Evolutionary conservation across 37 sponge, comb jelly and placozoan genomes (phyloP), one percentile per base, ranked within the genome.

Genomic region (Ephydatia muelleri): DNA sequence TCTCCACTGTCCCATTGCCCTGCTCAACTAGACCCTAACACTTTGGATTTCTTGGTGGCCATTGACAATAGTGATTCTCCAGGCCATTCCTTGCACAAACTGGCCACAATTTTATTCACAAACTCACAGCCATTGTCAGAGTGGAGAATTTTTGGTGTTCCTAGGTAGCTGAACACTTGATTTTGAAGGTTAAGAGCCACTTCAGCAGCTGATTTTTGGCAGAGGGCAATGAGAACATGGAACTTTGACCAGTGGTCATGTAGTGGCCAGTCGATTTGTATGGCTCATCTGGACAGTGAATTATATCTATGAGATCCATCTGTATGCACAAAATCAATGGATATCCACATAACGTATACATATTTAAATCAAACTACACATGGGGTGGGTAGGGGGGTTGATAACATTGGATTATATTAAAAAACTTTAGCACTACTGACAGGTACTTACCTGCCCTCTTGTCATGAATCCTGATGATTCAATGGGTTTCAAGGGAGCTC

Each of bases 221-320:
- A n/a, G n/a, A n/a, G n/a, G n/a, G n/a, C n/a, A n/a, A n/a, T n/a
- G n/a, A n/a, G n/a, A n/a, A n/a, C n/a, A n/a, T n/a, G n/a, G n/a
- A n/a, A n/a, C n/a, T n/a, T n/a, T n/a, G n/a, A n/a, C 79, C 6
- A 28, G 49, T 83, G 67, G 83, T 84, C 84, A 88, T 88, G 81
- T 74, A 88, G 39, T 88, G 89, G 26, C 84, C 89, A 38, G 78
- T 83, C 83, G 84, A 88, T 28, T 83, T 31, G 74, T 83, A 88
- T 25, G 72, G 21, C 6, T 80, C 84, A 40, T 88, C 89, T 23
- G 89, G 89, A 2, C 74, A 23, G 36, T 82, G 82, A 25, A 79
- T 0, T 84, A 88, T 86, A 65, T 88, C 89, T 38, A 88, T 88
- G 33, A 83, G 79, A 57, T 88, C 89, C 83, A 88, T 76, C 88